phyloP scores from a whole-genome alignment of 2,113 vertebrate species.

The Equus quagga region DNA sequence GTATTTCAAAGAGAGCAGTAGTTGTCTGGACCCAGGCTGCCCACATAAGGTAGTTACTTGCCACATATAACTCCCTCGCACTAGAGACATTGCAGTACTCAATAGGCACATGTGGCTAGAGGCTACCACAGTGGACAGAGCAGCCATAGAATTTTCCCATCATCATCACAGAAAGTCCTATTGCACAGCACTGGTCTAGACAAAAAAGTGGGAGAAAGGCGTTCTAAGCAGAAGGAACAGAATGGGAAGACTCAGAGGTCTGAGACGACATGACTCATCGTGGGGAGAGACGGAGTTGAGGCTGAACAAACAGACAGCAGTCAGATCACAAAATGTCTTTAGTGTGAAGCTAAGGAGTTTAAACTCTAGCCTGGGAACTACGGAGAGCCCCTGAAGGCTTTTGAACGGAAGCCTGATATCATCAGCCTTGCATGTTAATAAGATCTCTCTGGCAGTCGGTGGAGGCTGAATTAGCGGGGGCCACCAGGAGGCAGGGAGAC shows the following conservation, averaged over 20 bases:
- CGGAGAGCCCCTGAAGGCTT: constrained; percentile 28
- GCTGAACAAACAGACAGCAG: constrained; percentile 16
- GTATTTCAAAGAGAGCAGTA: not conserved
- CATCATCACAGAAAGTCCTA: not conserved
- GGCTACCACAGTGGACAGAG: not conserved
- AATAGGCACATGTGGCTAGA: not conserved
- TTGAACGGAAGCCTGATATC: constrained; percentile 19
- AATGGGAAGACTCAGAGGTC: not conserved
- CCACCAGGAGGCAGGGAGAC: not conserved
- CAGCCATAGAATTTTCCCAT: not conserved
- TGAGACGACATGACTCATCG: not conserved
- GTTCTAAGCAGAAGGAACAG: not conserved
- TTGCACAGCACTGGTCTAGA: not conserved
- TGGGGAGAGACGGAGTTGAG: not conserved
- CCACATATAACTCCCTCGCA: not conserved
- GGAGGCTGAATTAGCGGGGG: not conserved
- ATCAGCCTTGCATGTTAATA: constrained; percentile 40
- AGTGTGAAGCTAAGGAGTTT: not conserved
- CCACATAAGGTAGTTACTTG: not conserved
- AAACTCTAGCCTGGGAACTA: not conserved
- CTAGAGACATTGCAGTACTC: not conserved
- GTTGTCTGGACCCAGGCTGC: not conserved
- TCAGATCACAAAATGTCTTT: not conserved
- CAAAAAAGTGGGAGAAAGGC: not conserved
- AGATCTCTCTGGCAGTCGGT: not conserved